Base-by-base conservation (phyloP, 2,113 vertebrate genomes). In the Nothoprocta perdicaria region DNA sequence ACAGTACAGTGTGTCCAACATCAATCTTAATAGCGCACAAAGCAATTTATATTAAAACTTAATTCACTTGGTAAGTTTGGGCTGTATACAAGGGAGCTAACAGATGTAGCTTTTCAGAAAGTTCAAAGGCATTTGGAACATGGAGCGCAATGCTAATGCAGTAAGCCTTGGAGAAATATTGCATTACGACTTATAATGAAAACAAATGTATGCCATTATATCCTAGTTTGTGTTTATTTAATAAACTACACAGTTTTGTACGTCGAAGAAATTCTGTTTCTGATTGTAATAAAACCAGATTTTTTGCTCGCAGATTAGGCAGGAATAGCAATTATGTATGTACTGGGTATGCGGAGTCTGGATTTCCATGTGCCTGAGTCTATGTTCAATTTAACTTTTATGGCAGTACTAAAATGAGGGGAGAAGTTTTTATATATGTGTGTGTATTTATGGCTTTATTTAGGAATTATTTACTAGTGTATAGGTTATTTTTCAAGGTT, bases 21-120 rank as follows among this genome's bases (percentile, higher is more conserved):
- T 98, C 98, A 98, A 98, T 99, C 98, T 99, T 98, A 97, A 98
- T 98, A 97, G 96, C n/a, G 97, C 98, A 98, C 96, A 97, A 96
- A 96, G 97, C 98, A 97, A 98, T 98, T 99, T 98, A 95, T 97
- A 97, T 97, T 98, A 97, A 98, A 98, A 98, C 98, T 98, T 98
- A 96, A 98, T 98, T 98, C 98, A 94, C 94, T 97, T 90, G 96
- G 90, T 97, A 97, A 97, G 97, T 98, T 97, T 97, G 38, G 14
- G 88, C 96, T 96, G 96, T 96, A 66, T 97, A 97, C 97, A 97
- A 95, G 72, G 96, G 96, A 97, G 95, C 95, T 94, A 97, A 98
- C 97, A 98, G 97, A 97, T 97, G 97, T 97, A 97, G 97, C 96
- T 98, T 97, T 97, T 97, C 97, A 97, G 92, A 96, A 97, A 98